Evolutionary conservation across 2,113 vertebrate species (phyloP).

Genomic region (Pseudorectes ferrugineus): DNA sequence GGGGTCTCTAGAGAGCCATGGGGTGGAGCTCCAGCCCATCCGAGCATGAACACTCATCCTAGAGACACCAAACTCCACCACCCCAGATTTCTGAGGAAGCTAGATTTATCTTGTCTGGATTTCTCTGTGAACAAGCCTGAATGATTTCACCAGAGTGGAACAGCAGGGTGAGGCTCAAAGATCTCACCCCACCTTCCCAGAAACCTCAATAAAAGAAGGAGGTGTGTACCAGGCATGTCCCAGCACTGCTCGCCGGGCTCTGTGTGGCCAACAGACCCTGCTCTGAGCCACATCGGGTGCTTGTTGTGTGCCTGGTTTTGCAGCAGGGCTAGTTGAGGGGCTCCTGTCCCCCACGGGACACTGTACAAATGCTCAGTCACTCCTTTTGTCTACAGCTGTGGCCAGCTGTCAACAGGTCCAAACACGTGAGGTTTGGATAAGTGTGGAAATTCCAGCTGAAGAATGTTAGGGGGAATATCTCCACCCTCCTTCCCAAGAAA

Average conservation of each 20-base stretch:
- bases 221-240: neutral
- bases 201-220: neutral
- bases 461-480: neutral
- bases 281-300: accelerated
- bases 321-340: neutral
- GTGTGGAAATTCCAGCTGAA: neutral
- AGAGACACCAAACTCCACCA: neutral
- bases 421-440: neutral
- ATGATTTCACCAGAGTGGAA: neutral
- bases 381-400: neutral
- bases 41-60: neutral
- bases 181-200: neutral
- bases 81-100: neutral
- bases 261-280: neutral
- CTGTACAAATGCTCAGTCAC: accelerated
- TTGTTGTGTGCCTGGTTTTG: accelerated
- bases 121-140: neutral
- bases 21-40: neutral
- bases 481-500: neutral
- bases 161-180: neutral
- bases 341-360: neutral
- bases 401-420: neutral
- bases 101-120: neutral
- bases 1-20: neutral
- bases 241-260: accelerated